phyloP scores from a whole-genome alignment of 2,797 vertebrate genomes.

The Miichthys miiuy region DNA sequence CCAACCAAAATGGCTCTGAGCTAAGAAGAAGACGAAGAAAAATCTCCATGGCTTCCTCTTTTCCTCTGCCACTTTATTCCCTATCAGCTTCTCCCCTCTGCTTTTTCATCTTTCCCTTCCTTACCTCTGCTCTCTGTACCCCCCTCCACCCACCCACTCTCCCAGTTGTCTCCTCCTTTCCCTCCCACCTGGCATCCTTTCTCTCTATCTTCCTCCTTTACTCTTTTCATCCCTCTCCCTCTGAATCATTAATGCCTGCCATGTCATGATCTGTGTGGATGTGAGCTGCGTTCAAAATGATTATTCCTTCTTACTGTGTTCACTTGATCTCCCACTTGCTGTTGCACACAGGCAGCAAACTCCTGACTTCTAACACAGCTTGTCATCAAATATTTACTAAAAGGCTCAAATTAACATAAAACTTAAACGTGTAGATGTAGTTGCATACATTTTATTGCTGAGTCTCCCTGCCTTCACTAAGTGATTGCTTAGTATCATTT shows the following conservation, averaged over 20 bases:
- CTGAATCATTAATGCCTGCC: slow-evolving; percentile 80
- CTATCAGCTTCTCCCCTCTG: slow-evolving; percentile 46
- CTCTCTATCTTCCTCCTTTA: slow-evolving; percentile 57
- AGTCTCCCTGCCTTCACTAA: slow-evolving; percentile 4
- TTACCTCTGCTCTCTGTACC: slow-evolving; percentile 31
- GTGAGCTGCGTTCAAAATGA: slow-evolving; percentile 76
- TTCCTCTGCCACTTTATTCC: slow-evolving; percentile 64
- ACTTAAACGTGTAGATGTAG: slow-evolving; percentile 52
- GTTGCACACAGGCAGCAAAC: slow-evolving; percentile 62
- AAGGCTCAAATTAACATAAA: slow-evolving; percentile 70
- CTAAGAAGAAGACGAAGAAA: slow-evolving; percentile 39
- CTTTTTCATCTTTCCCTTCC: slow-evolving; percentile 57
- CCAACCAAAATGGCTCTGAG: slow-evolving; percentile 60
- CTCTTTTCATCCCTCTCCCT: slow-evolving; percentile 65
- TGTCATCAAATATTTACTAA: slow-evolving; percentile 71
- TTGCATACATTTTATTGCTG: neutral
- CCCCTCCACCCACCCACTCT: slow-evolving; percentile 13
- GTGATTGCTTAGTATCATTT: slow-evolving; percentile 29
- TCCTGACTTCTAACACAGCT: slow-evolving; percentile 62
- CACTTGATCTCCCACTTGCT: slow-evolving; percentile 79
- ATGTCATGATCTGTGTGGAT: slow-evolving; percentile 82
- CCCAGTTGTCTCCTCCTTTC: slow-evolving; percentile 44
- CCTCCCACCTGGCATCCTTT: slow-evolving; percentile 70
- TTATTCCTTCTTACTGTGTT: slow-evolving; percentile 72
- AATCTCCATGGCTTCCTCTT: slow-evolving; percentile 42